Conservation (phyloP, 2,797 vertebrate species). For the Amphiprion clarkii region DNA sequence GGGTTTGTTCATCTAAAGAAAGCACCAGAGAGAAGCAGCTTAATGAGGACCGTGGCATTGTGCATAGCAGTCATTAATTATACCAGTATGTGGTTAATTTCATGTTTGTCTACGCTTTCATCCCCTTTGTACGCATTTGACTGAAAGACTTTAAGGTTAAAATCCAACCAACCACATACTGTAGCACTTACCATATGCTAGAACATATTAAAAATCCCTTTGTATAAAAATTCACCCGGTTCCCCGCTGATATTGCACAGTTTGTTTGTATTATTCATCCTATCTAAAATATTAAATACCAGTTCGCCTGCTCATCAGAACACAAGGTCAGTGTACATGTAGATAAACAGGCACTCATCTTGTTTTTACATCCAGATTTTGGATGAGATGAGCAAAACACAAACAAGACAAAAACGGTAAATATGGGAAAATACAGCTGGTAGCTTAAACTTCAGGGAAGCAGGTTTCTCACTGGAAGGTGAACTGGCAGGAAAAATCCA, state of each 20-base stretch:
- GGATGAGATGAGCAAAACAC: neutral
- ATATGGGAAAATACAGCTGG: neutral
- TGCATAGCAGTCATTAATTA: constrained; percentile 8
- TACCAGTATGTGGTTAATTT: constrained; percentile 7
- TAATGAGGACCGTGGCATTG: constrained; percentile 15
- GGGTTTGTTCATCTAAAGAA: neutral
- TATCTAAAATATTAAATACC: too few relatives aligned
- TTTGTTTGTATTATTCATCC: too few relatives aligned
- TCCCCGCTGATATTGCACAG: too few relatives aligned
- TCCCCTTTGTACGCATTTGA: neutral
- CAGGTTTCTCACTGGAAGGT: neutral
- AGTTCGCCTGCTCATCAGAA: too few relatives aligned
- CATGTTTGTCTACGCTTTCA: neutral
- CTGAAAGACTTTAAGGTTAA: neutral
- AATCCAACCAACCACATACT: neutral
- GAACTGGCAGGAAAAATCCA: neutral
- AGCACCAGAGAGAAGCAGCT: neutral
- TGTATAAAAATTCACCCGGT: neutral
- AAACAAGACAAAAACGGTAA: neutral
- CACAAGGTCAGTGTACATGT: too few relatives aligned
- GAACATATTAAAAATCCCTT: too few relatives aligned
- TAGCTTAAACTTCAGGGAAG: neutral
- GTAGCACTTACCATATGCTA: too few relatives aligned
- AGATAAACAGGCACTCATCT: neutral
- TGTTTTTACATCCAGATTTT: neutral